Percentiles rank a stretch among this genome's conserved stretches.
phyloP scores from a whole-genome alignment of 2,888 invertebrate genomes.

The Dugesia japonica region DNA sequence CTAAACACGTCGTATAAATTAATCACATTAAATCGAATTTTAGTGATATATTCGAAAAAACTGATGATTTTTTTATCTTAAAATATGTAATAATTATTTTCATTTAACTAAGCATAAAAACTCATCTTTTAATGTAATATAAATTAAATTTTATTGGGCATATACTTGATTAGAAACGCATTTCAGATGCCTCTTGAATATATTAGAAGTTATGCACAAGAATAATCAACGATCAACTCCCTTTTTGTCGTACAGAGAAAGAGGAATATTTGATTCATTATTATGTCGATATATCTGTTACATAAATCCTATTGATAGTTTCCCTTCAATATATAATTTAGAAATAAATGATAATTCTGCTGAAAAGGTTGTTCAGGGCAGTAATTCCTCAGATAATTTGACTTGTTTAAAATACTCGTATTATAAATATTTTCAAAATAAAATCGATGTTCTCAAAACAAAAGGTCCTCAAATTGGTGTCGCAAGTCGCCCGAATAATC shows the following conservation, averaged over 20 bases:
- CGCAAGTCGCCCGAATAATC: conserved; percentile 26
- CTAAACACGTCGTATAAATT: too few species aligned
- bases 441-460: not conserved
- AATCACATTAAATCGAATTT: too few species aligned
- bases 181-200: not conserved
- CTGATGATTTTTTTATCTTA: too few species aligned
- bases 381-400: not conserved
- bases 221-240: not conserved
- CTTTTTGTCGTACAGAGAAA: not conserved
- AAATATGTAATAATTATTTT: too few species aligned
- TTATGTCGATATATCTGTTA: conserved; percentile 27
- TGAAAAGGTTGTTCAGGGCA: not conserved
- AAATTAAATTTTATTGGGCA: too few species aligned
- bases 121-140: too few species aligned
- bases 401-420: conserved; percentile 3
- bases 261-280: conserved; percentile 32
- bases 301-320: conserved; percentile 32
- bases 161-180: too few species aligned
- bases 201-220: not conserved
- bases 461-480: conserved; percentile 50
- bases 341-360: not conserved
- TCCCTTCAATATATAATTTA: not conserved
- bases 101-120: too few species aligned
- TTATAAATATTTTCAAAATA: not conserved
- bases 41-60: too few species aligned